These are phyloP conservation scores for Ahaetulla prasina DNA, from an alignment of 2,113 vertebrate species.

Conservation along the genomic window DNA sequence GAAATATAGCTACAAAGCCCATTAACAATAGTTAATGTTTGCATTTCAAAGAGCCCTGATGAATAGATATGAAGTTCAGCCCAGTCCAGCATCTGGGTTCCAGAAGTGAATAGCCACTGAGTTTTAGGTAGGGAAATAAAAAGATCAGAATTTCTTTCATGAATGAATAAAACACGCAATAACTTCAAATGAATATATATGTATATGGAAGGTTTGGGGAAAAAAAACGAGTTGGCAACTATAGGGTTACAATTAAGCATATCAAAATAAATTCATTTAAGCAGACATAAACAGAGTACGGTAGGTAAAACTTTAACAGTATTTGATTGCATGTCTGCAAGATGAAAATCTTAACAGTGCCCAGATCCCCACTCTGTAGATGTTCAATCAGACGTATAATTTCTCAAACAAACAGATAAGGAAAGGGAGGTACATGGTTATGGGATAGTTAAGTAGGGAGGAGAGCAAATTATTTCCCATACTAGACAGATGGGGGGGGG, in stretches of 20 bases:
- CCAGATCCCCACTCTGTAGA: background rate
- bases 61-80: background rate
- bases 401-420: background rate
- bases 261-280: background rate
- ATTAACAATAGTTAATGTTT: background rate
- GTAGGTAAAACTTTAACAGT: background rate
- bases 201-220: background rate
- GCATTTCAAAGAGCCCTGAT: background rate
- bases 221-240: background rate
- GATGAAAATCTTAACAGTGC: background rate
- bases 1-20: background rate
- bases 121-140: background rate
- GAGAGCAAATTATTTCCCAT: background rate
- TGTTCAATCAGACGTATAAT: background rate
- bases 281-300: background rate
- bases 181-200: background rate
- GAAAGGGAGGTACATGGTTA: background rate
- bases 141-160: background rate
- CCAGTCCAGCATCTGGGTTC: too few relatives aligned
- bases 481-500: background rate
- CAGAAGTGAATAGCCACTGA: background rate
- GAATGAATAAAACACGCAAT: background rate
- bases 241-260: background rate
- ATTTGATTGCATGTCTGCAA: background rate
- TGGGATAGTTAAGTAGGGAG: background rate